Conservation (phyloP, 2,888 invertebrate genomes). For the Cyaniris semiargus region DNA sequence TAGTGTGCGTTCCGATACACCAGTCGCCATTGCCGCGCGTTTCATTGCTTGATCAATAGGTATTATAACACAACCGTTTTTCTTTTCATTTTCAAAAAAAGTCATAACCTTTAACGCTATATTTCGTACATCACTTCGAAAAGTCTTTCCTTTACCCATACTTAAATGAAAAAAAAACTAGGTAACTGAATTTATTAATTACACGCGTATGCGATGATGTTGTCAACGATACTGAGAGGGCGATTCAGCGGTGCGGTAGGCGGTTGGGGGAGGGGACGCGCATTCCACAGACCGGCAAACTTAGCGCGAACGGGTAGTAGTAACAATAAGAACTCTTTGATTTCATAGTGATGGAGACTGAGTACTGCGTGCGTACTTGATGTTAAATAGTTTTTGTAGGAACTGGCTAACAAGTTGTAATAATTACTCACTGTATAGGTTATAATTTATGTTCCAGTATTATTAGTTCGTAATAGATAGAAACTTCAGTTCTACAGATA, state of each 20-base stretch:
- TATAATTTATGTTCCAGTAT: too few species aligned
- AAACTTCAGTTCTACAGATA: too few species aligned
- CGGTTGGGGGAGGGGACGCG: not conserved
- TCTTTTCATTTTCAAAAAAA: not conserved
- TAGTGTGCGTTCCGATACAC: not conserved
- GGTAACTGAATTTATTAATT: not conserved
- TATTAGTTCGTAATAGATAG: too few species aligned
- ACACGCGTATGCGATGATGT: not conserved
- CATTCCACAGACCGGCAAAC: not conserved
- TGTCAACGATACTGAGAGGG: not conserved
- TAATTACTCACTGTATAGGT: too few species aligned
- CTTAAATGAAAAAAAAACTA: not conserved
- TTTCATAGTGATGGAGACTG: too few species aligned
- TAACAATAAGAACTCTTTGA: too few species aligned
- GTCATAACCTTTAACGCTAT: not conserved
- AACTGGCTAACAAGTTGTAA: too few species aligned
- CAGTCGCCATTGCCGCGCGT: conserved; percentile 1
- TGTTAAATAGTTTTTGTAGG: too few species aligned
- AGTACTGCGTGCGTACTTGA: too few species aligned
- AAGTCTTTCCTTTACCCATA: conserved; percentile 1
- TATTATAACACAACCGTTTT: conserved; percentile 1
- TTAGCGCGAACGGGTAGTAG: not conserved
- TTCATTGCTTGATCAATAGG: not conserved
- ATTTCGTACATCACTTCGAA: conserved; percentile 1
- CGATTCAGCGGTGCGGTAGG: conserved; percentile 1